phyloP scores from a whole-genome alignment of 2,113 vertebrate genomes.

The Pterocles orientalis region DNA sequence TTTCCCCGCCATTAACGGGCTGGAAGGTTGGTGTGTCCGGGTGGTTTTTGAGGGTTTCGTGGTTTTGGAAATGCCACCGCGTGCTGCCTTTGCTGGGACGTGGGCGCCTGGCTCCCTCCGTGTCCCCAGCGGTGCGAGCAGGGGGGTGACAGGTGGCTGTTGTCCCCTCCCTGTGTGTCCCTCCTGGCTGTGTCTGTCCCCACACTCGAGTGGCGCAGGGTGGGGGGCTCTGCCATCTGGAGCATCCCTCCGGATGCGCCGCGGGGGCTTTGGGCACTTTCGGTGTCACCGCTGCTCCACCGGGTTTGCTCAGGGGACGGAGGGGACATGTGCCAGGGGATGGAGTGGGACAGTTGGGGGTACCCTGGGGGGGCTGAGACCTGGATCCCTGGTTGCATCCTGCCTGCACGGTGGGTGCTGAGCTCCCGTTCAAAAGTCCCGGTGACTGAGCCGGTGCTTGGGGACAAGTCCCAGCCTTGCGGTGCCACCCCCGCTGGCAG shows the following conservation, averaged over 20 bases:
- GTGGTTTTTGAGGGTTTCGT: background rate
- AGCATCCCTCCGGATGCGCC: background rate
- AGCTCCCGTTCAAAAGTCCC: background rate
- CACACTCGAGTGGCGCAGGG: background rate
- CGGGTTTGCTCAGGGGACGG: background rate
- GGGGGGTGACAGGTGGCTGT: background rate
- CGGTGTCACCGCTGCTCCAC: rapidly evolving
- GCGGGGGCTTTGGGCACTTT: background rate
- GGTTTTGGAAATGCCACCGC: background rate
- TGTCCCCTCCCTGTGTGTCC: background rate
- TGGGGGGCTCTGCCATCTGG: background rate
- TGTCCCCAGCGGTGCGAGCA: background rate
- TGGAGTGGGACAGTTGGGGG: background rate
- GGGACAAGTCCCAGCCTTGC: background rate
- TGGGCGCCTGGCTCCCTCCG: no score
- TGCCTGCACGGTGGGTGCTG: background rate
- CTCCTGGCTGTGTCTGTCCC: background rate
- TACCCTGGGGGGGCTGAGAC: background rate
- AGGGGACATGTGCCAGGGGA: background rate
- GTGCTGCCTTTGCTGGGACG: background rate
- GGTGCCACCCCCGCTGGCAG: background rate
- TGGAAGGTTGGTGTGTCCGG: rapidly evolving
- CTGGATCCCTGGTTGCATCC: background rate
- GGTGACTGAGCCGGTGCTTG: background rate
- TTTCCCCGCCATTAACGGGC: rapidly evolving